Evolutionary conservation across 1,140 invertebrate genomes (phyloP), one percentile per base, ranked within the genome.

Genomic region (Solen grandis): DNA sequence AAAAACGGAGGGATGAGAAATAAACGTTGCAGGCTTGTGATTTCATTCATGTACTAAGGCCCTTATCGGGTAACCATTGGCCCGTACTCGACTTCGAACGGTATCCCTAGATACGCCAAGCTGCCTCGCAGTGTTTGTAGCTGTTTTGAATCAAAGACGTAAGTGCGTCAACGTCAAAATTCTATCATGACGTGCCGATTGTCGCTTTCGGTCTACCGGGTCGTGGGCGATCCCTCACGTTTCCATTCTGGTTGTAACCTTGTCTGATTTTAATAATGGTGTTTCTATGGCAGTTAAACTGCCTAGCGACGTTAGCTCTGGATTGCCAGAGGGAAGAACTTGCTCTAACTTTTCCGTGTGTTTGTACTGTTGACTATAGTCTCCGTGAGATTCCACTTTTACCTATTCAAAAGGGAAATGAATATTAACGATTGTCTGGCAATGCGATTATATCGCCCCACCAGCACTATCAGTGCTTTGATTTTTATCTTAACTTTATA

Each of bases 61-160:
- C 62, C 62, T 65, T 65, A 65, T 29, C 35, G 62, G 33, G n/a
- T 36, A 29, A 29, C 33, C 62, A 65, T 65, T 36, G 16, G 19
- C 41, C 65, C 38, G 38, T n/a, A 52, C 22, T 22, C 65, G 13
- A 16, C 36, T 68, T 31, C 46, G 41, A 68, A 52, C 13, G 10
- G 33, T 65, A 10, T 46, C 38, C 65, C 38, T 68, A 52, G 38
- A 68, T 46, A 68, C 16, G n/a, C 65, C 65, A 50, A 68, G 36
- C 38, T 50, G 2, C 14, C 38, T 22, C 22, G 22, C 65, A 68
- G 65, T 50, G 36, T 46, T 68, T 68, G 65, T 52, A 50, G 65
- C 65, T n/a, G 31, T 68, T 50, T 52, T 68, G 41, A 68, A 68
- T n/a, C 65, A 14, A 52, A 41, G 65, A 68, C 38, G 41, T 31